These are phyloP conservation scores for Meteorus sp. DNA, from an alignment of 1,140 invertebrate species.

Conservation along the genomic window DNA sequence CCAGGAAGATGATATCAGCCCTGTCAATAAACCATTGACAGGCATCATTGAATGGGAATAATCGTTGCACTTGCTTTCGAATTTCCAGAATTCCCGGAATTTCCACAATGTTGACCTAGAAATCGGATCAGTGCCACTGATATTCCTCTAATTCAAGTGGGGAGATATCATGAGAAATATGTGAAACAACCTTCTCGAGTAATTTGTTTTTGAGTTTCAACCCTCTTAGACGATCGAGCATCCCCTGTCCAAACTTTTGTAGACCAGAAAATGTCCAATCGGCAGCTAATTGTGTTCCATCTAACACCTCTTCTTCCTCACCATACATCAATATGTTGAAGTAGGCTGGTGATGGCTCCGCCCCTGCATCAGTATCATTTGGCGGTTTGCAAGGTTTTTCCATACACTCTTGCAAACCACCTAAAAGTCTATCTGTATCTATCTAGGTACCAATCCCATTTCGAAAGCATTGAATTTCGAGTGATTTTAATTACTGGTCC, in stretches of 20 bases:
- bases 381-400: slow-evolving; percentile 38
- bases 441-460: not conserved
- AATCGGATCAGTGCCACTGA: slow-evolving; percentile 3
- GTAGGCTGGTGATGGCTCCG: slow-evolving; percentile 89
- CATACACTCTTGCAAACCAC: slow-evolving; percentile 40
- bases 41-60: slow-evolving; percentile 93
- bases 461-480: too few species aligned
- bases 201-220: slow-evolving; percentile 80
- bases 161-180: too few species aligned
- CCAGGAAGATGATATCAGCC: slow-evolving; percentile 91
- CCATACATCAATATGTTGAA: slow-evolving; percentile 93
- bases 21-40: slow-evolving; percentile 97
- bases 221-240: slow-evolving; percentile 86
- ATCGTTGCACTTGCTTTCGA: slow-evolving; percentile 86
- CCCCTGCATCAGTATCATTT: slow-evolving; percentile 66
- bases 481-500: too few species aligned
- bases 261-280: slow-evolving; percentile 92
- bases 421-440: slow-evolving; percentile 36
- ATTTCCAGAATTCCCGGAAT: slow-evolving; percentile 95
- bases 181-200: slow-evolving; percentile 77
- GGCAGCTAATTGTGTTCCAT: slow-evolving; percentile 89
- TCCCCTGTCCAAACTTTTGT: slow-evolving; percentile 92
- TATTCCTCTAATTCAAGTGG: too few species aligned
- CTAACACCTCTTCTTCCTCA: slow-evolving; percentile 79
- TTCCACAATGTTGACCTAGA: slow-evolving; percentile 91